Percentiles rank a stretch among this genome's conserved stretches.
These are phyloP conservation scores for Ophion obscuratus DNA, from an alignment of 2,888 invertebrate species.

Conservation along the genomic window DNA sequence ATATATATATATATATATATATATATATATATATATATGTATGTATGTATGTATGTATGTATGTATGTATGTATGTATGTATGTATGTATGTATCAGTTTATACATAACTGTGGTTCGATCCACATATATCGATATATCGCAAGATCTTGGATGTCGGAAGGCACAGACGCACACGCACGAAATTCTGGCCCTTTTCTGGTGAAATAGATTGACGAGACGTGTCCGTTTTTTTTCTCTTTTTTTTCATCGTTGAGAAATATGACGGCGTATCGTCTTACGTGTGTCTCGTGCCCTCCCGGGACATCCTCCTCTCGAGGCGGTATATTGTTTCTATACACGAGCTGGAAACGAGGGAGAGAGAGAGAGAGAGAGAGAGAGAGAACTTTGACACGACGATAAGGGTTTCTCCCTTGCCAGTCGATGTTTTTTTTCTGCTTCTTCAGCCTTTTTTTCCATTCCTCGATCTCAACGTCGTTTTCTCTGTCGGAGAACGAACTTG, in stretches of 20 bases:
- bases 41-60: background rate
- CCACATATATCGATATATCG: constrained; percentile 43
- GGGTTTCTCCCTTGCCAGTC: constrained; percentile 32
- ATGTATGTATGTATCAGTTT: constrained; percentile 3
- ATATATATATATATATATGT: background rate
- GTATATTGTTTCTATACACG: constrained; percentile 55
- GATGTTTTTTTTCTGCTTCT: constrained; percentile 27
- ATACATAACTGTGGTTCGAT: constrained; percentile 35
- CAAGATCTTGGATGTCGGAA: constrained; percentile 34
- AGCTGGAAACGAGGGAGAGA: constrained; percentile 47
- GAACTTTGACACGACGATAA: constrained; percentile 37
- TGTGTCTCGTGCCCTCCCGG: constrained; percentile 51
- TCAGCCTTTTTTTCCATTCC: constrained; percentile 37
- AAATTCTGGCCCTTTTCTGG: constrained; percentile 30
- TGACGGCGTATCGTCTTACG: constrained; percentile 64
- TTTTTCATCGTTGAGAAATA: constrained; percentile 51
- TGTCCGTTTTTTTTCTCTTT: constrained; percentile 15
- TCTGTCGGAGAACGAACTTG: constrained; percentile 41
- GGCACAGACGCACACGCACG: constrained; percentile 22
- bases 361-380: constrained; percentile 25
- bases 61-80: background rate
- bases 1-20: too few species aligned
- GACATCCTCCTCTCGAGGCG: constrained; percentile 28
- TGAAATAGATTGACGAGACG: constrained; percentile 43
- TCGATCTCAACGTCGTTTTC: constrained; percentile 40